A percentile compares a stretch with the other conserved stretches of the same genome.
Conservation (phyloP, 2,113 vertebrate species). For the Apteryx owenii region DNA sequence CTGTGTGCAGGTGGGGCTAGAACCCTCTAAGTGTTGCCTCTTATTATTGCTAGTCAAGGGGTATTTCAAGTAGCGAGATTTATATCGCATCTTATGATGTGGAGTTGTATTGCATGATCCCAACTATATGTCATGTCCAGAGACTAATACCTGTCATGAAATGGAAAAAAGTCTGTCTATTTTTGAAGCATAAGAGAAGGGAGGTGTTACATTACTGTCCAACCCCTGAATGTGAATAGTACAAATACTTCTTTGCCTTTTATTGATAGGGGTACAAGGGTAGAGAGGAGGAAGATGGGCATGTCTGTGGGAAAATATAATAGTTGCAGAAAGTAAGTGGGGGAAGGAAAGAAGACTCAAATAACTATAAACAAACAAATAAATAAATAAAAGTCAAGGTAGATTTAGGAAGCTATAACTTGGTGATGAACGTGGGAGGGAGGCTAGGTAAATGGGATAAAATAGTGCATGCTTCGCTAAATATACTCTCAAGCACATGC, state of each 20-base stretch:
- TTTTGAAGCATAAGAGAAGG: background rate
- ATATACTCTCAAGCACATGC: background rate
- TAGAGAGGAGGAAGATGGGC: background rate
- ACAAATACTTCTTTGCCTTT: conserved; percentile 8
- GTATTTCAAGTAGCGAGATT: background rate
- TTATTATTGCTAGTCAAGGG: background rate
- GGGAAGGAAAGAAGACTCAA: background rate
- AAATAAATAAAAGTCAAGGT: background rate
- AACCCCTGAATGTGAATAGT: background rate
- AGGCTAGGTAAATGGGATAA: conserved; percentile 25
- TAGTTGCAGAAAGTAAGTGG: background rate
- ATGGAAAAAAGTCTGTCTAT: background rate
- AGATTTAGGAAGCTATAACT: background rate
- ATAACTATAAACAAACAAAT: background rate
- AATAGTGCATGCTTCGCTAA: conserved; percentile 4
- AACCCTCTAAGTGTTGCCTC: background rate
- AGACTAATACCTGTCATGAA: background rate
- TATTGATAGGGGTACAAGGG: background rate
- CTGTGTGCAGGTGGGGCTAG: background rate
- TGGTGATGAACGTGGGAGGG: background rate
- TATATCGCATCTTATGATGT: background rate
- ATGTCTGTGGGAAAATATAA: background rate
- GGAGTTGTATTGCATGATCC: background rate
- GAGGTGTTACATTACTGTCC: background rate
- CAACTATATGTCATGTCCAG: background rate